Percentiles rank a stretch among this genome's conserved stretches.
phyloP scores from a whole-genome alignment of 2,888 invertebrate species.

The Biston betularia region DNA sequence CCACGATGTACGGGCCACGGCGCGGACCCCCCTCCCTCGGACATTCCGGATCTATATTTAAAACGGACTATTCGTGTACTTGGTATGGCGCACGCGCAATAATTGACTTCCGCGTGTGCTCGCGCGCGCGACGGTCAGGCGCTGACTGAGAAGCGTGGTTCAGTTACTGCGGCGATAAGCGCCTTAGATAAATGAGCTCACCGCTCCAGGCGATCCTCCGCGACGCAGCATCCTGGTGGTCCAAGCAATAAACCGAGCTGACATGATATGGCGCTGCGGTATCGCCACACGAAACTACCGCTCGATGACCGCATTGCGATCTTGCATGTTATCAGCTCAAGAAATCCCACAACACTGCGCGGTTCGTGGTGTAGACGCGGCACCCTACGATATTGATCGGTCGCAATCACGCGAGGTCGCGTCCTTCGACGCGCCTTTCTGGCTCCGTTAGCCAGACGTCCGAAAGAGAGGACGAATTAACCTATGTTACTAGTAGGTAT shows the following conservation, averaged over 20 bases:
- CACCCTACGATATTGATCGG: conserved; percentile 78
- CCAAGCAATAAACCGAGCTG: conserved; percentile 75
- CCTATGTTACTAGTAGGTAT: neutral
- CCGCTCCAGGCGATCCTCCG: conserved; percentile 82
- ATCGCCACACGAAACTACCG: conserved; percentile 23
- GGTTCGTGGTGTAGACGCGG: conserved; percentile 63
- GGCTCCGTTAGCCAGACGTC: conserved; percentile 56
- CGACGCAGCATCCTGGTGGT: conserved; percentile 78
- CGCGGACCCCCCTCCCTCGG: conserved; percentile 86
- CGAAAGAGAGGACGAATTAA: conserved; percentile 36
- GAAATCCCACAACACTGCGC: conserved; percentile 75
- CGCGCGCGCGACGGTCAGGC: conserved; percentile 81
- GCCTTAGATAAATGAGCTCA: conserved; percentile 80
- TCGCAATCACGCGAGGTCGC: conserved; percentile 79
- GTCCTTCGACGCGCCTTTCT: conserved; percentile 85
- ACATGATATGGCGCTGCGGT: conserved; percentile 57
- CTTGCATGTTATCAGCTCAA: conserved; percentile 73
- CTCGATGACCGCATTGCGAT: conserved; percentile 49
- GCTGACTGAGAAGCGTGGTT: conserved; percentile 79
- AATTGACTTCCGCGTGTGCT: conserved; percentile 84
- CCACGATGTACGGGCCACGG: conserved; percentile 91
- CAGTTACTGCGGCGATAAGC: conserved; percentile 74
- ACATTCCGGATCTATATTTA: conserved; percentile 84
- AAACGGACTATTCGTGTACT: conserved; percentile 83
- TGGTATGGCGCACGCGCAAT: conserved; percentile 81